phyloP scores from a whole-genome alignment of 2,113 vertebrate species.

The Columba livia region DNA sequence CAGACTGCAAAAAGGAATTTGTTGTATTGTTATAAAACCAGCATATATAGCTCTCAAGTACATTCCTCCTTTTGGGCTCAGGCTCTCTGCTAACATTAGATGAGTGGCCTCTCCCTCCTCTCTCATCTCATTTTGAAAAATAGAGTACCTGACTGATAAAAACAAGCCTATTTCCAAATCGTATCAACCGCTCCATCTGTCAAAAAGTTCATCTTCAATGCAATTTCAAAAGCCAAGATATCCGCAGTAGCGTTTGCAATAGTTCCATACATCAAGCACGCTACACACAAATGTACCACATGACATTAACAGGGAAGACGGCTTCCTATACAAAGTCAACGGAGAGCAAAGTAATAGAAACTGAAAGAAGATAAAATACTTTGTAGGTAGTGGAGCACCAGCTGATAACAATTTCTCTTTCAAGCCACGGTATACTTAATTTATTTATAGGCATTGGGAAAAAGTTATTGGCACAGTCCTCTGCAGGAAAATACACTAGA shows the following conservation, averaged over 20 bases:
- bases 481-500: background rate
- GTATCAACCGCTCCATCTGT: constrained; percentile 4
- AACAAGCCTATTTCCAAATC: constrained; percentile 46
- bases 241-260: background rate
- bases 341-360: constrained; percentile 21
- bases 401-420: constrained; percentile 43
- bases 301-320: background rate
- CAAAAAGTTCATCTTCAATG: constrained; percentile 11
- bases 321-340: constrained; percentile 5
- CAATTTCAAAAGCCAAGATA: background rate
- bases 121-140: background rate
- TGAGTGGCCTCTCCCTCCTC: background rate
- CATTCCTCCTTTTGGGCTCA: background rate
- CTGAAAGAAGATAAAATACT: constrained; percentile 38
- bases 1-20: background rate
- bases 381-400: constrained; percentile 1
- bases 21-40: background rate
- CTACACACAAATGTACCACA: background rate
- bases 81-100: background rate
- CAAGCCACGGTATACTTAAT: constrained; percentile 15
- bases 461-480: constrained; percentile 9
- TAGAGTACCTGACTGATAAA: background rate
- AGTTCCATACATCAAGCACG: background rate
- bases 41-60: accelerated
- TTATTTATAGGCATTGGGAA: constrained; percentile 52